Conservation (phyloP, 2,888 invertebrate species). For the Aethes cnicana region DNA sequence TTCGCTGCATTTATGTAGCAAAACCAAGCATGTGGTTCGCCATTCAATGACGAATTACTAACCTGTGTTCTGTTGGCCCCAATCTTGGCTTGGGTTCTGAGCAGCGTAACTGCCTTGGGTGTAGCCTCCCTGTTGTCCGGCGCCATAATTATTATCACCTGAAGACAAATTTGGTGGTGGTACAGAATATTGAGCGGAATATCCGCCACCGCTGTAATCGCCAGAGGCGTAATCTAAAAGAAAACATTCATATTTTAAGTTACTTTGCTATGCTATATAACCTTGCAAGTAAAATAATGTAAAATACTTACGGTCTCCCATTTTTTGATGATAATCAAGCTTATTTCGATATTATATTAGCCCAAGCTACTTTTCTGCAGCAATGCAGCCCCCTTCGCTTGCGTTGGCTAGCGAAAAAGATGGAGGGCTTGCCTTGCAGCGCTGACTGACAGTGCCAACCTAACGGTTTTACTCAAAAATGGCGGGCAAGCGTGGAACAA, state of each 20-base stretch:
- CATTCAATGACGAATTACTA: conserved; percentile 36
- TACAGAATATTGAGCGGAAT: conserved; percentile 73
- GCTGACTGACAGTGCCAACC: neutral
- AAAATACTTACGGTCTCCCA: conserved; percentile 55
- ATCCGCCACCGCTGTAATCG: conserved; percentile 68
- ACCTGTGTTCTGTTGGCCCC: conserved; percentile 64
- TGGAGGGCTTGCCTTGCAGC: neutral
- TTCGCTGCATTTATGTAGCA: too few relatives aligned
- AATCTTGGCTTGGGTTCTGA: conserved; percentile 59
- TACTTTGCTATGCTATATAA: neutral
- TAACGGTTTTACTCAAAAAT: neutral
- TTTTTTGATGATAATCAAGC: conserved; percentile 24
- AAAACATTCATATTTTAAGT: conserved; percentile 23
- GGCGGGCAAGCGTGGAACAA: neutral
- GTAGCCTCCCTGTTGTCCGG: conserved; percentile 58
- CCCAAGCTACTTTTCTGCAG: neutral
- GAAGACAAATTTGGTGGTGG: conserved; percentile 69
- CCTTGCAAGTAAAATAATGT: conserved; percentile 8
- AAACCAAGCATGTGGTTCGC: neutral
- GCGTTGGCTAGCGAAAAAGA: conserved; percentile 16
- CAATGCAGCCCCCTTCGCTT: conserved; percentile 2
- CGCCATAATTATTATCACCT: conserved; percentile 64
- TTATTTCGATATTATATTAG: too few relatives aligned
- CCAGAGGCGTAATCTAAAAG: conserved; percentile 57
- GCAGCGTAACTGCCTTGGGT: conserved; percentile 58